phyloP scores from a whole-genome alignment of 1,140 invertebrate species.

The Drosophila funebris region DNA sequence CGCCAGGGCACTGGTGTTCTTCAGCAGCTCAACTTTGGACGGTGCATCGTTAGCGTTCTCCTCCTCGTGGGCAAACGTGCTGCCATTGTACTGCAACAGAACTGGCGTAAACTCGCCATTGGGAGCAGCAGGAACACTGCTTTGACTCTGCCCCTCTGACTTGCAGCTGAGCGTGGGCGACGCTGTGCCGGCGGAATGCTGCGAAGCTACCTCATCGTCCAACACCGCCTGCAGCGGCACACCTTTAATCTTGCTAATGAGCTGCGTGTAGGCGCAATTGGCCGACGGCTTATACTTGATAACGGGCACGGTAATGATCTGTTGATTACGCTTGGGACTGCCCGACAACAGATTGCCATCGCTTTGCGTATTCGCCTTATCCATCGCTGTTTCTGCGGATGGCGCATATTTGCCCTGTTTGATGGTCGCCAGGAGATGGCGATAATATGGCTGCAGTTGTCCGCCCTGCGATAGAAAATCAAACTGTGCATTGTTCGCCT shows the following conservation, averaged over 20 bases:
- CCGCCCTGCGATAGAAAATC: conserved; percentile 95
- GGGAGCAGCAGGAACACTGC: neutral
- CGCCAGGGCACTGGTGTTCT: conserved; percentile 85
- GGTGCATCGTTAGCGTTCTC: conserved; percentile 44
- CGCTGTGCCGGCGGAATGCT: conserved; percentile 59
- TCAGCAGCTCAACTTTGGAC: conserved; percentile 71
- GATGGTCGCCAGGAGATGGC: conserved; percentile 91
- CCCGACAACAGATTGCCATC: conserved; percentile 75
- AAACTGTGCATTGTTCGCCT: conserved; percentile 96
- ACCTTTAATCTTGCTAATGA: conserved; percentile 93
- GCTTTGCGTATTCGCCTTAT: conserved; percentile 83
- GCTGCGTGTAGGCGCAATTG: conserved; percentile 93
- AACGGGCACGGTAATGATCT: conserved; percentile 75
- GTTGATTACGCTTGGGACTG: conserved; percentile 48
- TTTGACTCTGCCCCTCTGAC: conserved; percentile 60
- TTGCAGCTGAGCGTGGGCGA: conserved; percentile 65
- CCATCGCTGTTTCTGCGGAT: conserved; percentile 72
- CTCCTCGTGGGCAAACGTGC: conserved; percentile 67
- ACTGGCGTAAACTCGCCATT: conserved; percentile 68
- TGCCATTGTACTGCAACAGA: conserved; percentile 73
- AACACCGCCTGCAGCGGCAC: conserved; percentile 84
- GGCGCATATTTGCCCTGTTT: conserved; percentile 91
- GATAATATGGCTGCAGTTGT: conserved; percentile 95
- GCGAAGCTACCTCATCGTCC: conserved; percentile 64
- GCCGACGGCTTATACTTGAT: conserved; percentile 91